Percentiles rank a stretch among this genome's conserved stretches.
These are phyloP conservation scores for Trissonchulus latispiculum DNA, from an alignment of 2,888 invertebrate species.

Conservation along the genomic window DNA sequence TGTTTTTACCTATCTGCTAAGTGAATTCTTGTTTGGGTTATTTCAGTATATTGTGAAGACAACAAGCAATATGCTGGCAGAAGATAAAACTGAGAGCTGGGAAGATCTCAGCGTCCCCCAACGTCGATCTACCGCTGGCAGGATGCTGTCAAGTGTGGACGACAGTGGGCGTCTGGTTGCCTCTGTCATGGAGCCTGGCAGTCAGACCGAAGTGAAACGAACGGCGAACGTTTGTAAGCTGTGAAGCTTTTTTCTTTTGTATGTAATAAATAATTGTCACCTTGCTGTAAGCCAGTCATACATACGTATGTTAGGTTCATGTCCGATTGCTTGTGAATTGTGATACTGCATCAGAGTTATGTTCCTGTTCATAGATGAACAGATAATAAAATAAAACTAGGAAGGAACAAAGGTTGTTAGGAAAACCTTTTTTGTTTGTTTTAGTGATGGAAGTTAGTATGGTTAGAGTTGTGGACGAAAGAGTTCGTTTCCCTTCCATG, in stretches of 20 bases:
- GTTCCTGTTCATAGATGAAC: too few relatives aligned
- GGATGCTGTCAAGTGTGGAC: background rate
- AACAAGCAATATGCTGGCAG: conserved; percentile 5
- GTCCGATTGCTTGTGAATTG: too few relatives aligned
- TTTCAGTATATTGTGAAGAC: conserved; percentile 14
- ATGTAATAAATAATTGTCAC: background rate
- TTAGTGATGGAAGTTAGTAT: conserved; percentile 17
- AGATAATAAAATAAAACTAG: too few relatives aligned
- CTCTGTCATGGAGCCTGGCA: background rate
- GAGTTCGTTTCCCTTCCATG: conserved; percentile 6
- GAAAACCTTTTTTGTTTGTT: conserved; percentile 1
- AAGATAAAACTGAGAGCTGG: background rate
- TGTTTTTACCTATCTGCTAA: too few relatives aligned
- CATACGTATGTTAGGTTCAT: too few relatives aligned
- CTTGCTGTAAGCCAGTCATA: background rate
- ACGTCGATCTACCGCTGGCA: background rate
- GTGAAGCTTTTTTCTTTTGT: background rate
- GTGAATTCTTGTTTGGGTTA: too few relatives aligned
- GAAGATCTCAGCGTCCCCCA: background rate
- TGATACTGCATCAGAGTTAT: too few relatives aligned
- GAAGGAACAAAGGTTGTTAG: background rate
- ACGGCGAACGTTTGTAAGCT: background rate
- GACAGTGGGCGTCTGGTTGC: background rate
- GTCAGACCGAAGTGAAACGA: background rate
- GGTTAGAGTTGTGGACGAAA: conserved; percentile 5